phyloP scores from a whole-genome alignment of 2,888 invertebrate genomes.

The Sylvicola cinctus region DNA sequence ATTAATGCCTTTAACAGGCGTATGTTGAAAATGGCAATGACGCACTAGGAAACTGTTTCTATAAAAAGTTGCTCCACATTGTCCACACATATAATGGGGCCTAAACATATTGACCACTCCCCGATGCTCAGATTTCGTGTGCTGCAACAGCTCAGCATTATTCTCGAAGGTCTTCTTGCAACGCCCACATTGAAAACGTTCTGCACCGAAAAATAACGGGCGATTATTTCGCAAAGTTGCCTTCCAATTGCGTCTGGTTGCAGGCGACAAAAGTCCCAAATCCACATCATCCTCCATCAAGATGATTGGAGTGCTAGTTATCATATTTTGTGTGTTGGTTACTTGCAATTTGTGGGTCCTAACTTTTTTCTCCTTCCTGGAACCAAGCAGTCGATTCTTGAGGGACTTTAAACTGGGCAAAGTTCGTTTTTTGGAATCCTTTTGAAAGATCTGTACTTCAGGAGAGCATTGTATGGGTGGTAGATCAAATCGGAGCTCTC shows the following conservation, averaged over 20 bases:
- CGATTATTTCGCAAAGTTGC: conserved; percentile 2
- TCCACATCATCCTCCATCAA: conserved; percentile 6
- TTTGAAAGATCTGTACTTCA: no score
- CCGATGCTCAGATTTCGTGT: conserved; percentile 2
- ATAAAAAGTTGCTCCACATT: conserved; percentile 5
- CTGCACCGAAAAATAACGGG: conserved; percentile 6
- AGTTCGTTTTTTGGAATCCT: no score
- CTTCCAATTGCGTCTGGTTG: background rate
- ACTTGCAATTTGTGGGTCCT: background rate
- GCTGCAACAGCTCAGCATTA: conserved; percentile 4
- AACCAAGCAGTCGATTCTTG: background rate
- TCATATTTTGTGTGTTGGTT: conserved; percentile 3
- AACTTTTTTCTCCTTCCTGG: background rate
- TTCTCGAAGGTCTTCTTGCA: background rate
- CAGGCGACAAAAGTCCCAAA: background rate
- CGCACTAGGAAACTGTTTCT: conserved; percentile 4
- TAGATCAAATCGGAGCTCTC: conserved; percentile 10
- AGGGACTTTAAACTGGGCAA: no score
- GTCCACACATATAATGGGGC: conserved; percentile 5
- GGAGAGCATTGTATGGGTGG: conserved; percentile 3
- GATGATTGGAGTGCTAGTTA: conserved; percentile 10
- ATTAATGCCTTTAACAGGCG: no score
- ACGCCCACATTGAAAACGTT: conserved; percentile 8
- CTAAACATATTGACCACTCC: background rate
- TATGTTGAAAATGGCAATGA: conserved; percentile 5